Conservation (phyloP, 2,888 invertebrate genomes). For the Dysmachus trigonus region DNA sequence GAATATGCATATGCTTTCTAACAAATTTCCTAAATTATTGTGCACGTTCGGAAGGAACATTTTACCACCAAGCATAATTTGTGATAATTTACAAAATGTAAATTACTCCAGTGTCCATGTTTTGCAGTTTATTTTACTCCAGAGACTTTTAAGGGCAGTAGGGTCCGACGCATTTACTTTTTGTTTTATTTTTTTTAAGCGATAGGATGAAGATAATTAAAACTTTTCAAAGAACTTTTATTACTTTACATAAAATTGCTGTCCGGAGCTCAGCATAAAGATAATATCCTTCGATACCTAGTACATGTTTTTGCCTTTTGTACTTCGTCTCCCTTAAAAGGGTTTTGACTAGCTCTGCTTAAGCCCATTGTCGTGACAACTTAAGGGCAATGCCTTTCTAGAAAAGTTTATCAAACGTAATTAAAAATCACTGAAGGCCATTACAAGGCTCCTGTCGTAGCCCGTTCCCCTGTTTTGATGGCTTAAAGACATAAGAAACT, state of each 20-base stretch:
- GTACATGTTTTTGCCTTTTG: background rate
- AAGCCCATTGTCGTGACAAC: background rate
- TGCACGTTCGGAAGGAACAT: background rate
- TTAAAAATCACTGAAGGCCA: constrained; percentile 24
- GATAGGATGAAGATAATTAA: background rate
- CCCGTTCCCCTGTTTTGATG: background rate
- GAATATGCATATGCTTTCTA: background rate
- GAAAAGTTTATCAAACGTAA: constrained; percentile 14
- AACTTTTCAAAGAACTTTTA: background rate
- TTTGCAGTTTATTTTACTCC: background rate
- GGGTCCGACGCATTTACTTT: background rate
- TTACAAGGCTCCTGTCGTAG: background rate
- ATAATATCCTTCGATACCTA: background rate
- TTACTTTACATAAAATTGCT: background rate
- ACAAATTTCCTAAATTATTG: background rate
- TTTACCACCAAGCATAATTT: background rate
- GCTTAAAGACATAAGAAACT: background rate
- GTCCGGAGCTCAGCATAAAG: background rate
- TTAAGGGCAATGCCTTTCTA: constrained; percentile 1
- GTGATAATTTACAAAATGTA: background rate
- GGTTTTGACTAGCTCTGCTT: background rate
- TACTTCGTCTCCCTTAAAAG: background rate
- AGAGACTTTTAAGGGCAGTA: background rate
- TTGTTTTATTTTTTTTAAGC: background rate
- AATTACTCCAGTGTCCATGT: background rate